Evolutionary conservation across 2,888 invertebrate genomes (phyloP), one percentile per base, ranked within the genome.

Genomic region (Plebejus argus): DNA sequence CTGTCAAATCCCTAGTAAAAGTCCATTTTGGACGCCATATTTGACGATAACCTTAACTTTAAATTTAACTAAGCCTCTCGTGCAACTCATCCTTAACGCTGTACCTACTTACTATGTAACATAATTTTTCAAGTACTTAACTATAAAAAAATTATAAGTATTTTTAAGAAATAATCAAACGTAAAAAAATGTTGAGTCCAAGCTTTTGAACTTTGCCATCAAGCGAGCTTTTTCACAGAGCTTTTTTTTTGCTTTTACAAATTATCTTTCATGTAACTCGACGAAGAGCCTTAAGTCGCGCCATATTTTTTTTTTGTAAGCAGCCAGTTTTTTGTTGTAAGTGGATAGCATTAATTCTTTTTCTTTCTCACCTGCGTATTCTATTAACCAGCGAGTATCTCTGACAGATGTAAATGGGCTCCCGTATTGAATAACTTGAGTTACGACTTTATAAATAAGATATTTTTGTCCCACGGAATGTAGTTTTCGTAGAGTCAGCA

Each of bases 341-440:
- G 66, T 7, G 15, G 66, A 15, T 6, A 66, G 66, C 15, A 58
- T 58, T n/a, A n/a, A n/a, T 23, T 12, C 28, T 66, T 66, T 66
- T 66, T 66, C 28, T 66, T 33, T 66, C 33, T 33, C 66, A 66
- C 66, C 66, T 66, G 66, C 28, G 66, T 66, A 66, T 66, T 66
- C 28, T 66, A 66, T 66, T 66, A 66, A 66, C 66, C 28, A 20
- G 66, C 33, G 18, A 66, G 66, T 66, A 33, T 66, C 66, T 33
- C 66, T 28, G 66, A 66, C 66, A 33, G 28, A 66, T 66, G 66
- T 33, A 66, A 66, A 66, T 66, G 66, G 15, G 66, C 66, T 15
- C 66, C 72, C 28, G 74, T 74, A 74, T 74, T 74, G 74, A 74
- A 74, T 74, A 74, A 49, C 74, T 66, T 53, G 74, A 74, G 74